A percentile compares a stretch with the other conserved stretches of the same genome.
Evolutionary conservation across 2,888 invertebrate species (phyloP).

Genomic region (Linyphia triangularis): DNA sequence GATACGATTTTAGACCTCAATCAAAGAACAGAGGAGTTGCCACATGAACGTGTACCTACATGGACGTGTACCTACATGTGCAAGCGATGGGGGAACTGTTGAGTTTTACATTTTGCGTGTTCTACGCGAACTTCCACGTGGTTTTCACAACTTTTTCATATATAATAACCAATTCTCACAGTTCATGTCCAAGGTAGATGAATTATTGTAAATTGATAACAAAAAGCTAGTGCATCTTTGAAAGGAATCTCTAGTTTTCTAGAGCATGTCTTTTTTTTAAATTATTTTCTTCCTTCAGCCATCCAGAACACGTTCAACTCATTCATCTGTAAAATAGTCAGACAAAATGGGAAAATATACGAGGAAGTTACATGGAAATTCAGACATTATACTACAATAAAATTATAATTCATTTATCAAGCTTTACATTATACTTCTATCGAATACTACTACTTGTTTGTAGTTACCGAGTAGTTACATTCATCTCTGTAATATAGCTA

Average conservation of each 20-base stretch:
- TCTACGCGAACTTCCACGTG: slow-evolving; percentile 69
- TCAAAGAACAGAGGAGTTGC: background rate
- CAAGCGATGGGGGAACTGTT: slow-evolving; percentile 30
- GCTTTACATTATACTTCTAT: slow-evolving; percentile 45
- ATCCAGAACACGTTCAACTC: slow-evolving; percentile 64
- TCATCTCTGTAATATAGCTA: slow-evolving; percentile 64
- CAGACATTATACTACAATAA: slow-evolving; percentile 36
- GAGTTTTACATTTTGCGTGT: slow-evolving; percentile 65
- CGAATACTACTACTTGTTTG: slow-evolving; percentile 53
- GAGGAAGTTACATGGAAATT: slow-evolving; percentile 29
- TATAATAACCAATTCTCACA: slow-evolving; percentile 71
- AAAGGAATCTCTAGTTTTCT: slow-evolving; percentile 63
- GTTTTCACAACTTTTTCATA: slow-evolving; percentile 72
- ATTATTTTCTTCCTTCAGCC: slow-evolving; percentile 65
- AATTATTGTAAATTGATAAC: slow-evolving; percentile 62
- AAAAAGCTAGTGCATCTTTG: slow-evolving; percentile 56
- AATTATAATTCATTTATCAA: slow-evolving; percentile 36
- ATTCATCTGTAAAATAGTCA: slow-evolving; percentile 57
- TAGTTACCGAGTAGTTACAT: slow-evolving; percentile 53
- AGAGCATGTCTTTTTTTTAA: slow-evolving; percentile 66
- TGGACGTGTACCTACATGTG: background rate
- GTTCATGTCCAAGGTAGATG: slow-evolving; percentile 72
- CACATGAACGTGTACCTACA: background rate
- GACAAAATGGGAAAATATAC: slow-evolving; percentile 32
- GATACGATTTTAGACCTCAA: slow-evolving; percentile 40